Evolutionary conservation across 1,140 invertebrate species (phyloP), one percentile per base, ranked within the genome.

Genomic region (Drosophila ficusphila): DNA sequence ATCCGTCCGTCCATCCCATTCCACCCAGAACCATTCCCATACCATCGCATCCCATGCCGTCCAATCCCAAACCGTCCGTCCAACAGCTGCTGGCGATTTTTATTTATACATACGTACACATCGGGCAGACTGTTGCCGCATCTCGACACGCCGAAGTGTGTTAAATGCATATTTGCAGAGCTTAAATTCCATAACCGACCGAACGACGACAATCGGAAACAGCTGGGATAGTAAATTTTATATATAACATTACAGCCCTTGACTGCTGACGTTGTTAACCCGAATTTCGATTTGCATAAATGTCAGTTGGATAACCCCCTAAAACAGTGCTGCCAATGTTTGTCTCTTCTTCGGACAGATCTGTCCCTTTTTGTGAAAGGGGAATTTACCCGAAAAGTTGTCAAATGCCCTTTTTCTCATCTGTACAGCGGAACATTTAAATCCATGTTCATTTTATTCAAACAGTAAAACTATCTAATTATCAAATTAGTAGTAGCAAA

Each of bases 231-330:
- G 51, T 42, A 48, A 65, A 64, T 74, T 74, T 74, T 49, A 46
- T 65, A 67, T 67, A 49, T 67, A 67, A 62, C 60, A 62, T 71
- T 61, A 70, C 54, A 18, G 27, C 31, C 49, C 23, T 58, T 46
- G 53, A 23, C 36, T 23, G 36, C 19, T 46, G 61, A 61, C 56
- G 61, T 58, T 70, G 79, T 74, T 65, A 83, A 57, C 60, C 74
- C 58, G 39, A 58, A 68, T 61, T 76, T 31, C 33, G 78, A 76
- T 82, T 82, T 82, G 69, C 78, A 82, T 82, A 78, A 62, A 82
- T 74, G 68, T 68, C 76, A 62, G 38, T 31, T 31, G 23, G 12
- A 57, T 39, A 33, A 33, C 52, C 9, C 16, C 16, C 31, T 19
- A 31, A 47, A 52, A 41, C 36, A 65, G 76, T 36, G 21, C 7